Base-by-base conservation (phyloP, 2,888 invertebrate species). In the Gortyna flavago region DNA sequence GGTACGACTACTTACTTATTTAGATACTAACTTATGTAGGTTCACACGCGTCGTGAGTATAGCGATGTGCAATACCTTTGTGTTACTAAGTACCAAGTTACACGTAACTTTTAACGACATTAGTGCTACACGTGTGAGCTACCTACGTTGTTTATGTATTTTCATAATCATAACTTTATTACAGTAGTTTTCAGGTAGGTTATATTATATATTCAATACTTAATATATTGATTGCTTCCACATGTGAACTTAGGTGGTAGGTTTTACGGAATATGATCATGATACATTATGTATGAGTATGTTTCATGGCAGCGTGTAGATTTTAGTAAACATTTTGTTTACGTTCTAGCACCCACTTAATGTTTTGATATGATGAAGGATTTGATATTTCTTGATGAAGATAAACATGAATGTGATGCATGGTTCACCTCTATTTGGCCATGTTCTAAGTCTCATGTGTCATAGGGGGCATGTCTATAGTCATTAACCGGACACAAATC, bases 41-140 rank as follows among this genome's bases (percentile, higher is more conserved):
- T 57, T n/a, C 18, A 48, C 54, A 70, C 54, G 69, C 57, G 64
- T 48, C 54, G 25, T 32, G 29, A 6, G 18, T 35, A 5, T 4
- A 41, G 38, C n/a, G 38, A 65, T 59, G 59, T 65, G 32, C n/a
- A 66, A 66, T 51, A 66, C 29, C 13, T 54, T 21, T 62, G 9
- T 29, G 35, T n/a, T 21, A 57, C n/a, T 64, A 48, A 65, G n/a
- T 32, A 54, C 25, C 21, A 38, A 70, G 69, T 69, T 59, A 11
- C 25, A 54, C 21, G 16, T 44, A 54, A 80, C 59, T 62, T 76
- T 62, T 61, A 76, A 66, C 54, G 61, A 80, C 48, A 21, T n/a
- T 3, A 29, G 3, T 29, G 35, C 38, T 68, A 41, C 82, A 66
- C 70, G 77, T 70, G 82, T 61, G 16, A 29, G 13, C 9, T 35